phyloP scores from a whole-genome alignment of 2,113 vertebrate species.

The Apteryx mantelli region DNA sequence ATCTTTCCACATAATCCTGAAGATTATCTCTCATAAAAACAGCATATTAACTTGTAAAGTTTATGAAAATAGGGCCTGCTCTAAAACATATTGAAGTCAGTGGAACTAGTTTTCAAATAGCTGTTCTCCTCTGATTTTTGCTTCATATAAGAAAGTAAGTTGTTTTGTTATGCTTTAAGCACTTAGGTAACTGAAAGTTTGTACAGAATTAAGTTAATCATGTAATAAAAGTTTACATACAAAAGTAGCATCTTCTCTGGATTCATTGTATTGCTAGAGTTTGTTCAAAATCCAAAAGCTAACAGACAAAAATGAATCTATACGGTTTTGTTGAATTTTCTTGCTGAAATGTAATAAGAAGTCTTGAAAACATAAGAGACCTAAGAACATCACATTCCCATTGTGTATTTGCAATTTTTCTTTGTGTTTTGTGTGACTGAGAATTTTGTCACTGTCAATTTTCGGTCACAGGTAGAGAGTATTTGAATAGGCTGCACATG shows the following conservation, averaged over 20 bases:
- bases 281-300: not conserved
- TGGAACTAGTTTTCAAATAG: not conserved
- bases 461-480: not conserved
- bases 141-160: not conserved
- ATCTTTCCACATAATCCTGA: not conserved
- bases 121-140: not conserved
- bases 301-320: not conserved
- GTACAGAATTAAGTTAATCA: not conserved
- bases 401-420: not conserved
- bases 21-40: conserved; percentile 29
- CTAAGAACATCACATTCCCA: not conserved
- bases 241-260: not conserved
- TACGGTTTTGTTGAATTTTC: not conserved
- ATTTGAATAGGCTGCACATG: not conserved
- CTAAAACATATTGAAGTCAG: not conserved
- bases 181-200: not conserved
- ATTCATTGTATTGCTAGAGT: not conserved
- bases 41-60: not conserved
- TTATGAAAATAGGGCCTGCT: conserved; percentile 20
- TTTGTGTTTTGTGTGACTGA: not conserved
- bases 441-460: not conserved
- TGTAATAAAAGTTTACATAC: too few species aligned
- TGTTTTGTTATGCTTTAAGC: not conserved
- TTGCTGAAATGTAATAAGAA: not conserved
- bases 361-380: not conserved